These are phyloP conservation scores for Murina feae DNA, from an alignment of 2,113 vertebrate species.

Conservation along the genomic window DNA sequence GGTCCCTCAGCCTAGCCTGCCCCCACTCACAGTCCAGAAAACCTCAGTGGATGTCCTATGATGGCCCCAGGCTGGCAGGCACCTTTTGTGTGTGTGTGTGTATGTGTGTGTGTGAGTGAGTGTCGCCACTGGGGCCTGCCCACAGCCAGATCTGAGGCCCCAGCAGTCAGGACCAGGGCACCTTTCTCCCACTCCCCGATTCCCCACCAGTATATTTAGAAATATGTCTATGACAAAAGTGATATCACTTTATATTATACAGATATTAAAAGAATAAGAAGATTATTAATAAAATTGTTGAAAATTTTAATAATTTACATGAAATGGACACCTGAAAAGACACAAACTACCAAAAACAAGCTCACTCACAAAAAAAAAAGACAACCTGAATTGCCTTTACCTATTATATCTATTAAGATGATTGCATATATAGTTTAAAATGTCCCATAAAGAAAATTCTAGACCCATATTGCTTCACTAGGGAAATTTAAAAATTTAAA, in stretches of 20 bases:
- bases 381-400: not conserved
- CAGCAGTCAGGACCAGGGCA: no score
- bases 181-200: no score
- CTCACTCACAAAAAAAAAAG: not conserved
- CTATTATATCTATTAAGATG: not conserved
- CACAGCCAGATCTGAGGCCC: no score
- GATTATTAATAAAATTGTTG: not conserved
- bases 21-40: no score
- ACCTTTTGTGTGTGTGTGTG: no score
- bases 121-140: no score
- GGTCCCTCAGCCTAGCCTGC: no score
- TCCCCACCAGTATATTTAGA: not conserved
- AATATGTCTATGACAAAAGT: not conserved
- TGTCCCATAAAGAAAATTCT: not conserved
- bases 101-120: no score
- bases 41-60: no score
- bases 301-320: not conserved
- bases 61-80: no score
- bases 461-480: not conserved
- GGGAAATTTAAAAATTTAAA: slow-evolving; percentile 17
- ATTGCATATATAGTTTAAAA: not conserved
- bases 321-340: not conserved
- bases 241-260: not conserved
- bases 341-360: not conserved
- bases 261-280: not conserved